A percentile compares a stretch with the other conserved stretches of the same genome.
phyloP scores from a whole-genome alignment of 2,113 vertebrate species.

The Raphicerus campestris region DNA sequence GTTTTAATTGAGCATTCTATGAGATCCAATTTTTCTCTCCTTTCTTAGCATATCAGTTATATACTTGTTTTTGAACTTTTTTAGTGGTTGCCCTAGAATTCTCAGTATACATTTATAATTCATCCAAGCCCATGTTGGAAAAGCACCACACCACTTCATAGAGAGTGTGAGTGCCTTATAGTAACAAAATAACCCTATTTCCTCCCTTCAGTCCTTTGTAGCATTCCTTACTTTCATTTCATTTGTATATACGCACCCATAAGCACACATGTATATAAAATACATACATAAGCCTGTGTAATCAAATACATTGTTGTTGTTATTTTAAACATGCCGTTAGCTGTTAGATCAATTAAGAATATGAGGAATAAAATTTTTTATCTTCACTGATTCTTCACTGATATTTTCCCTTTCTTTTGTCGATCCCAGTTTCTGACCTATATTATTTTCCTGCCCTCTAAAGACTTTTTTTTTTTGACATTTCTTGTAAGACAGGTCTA shows the following conservation, averaged over 20 bases:
- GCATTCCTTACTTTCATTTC: background rate
- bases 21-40: background rate
- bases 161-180: background rate
- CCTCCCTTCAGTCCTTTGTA: background rate
- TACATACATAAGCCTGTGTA: background rate
- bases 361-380: background rate
- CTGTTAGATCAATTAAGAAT: background rate
- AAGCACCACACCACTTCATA: background rate
- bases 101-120: background rate
- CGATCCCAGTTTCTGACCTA: background rate
- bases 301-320: background rate
- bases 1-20: background rate
- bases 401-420: background rate
- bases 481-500: background rate
- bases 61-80: background rate
- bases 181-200: background rate
- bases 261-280: background rate
- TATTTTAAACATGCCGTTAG: background rate
- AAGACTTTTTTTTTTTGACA: background rate
- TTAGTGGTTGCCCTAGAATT: background rate
- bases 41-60: background rate
- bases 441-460: background rate
- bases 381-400: background rate
- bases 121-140: background rate
- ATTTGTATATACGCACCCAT: background rate